Evolutionary conservation across 2,888 invertebrate species (phyloP).

Genomic region (Caradrina kadenii): DNA sequence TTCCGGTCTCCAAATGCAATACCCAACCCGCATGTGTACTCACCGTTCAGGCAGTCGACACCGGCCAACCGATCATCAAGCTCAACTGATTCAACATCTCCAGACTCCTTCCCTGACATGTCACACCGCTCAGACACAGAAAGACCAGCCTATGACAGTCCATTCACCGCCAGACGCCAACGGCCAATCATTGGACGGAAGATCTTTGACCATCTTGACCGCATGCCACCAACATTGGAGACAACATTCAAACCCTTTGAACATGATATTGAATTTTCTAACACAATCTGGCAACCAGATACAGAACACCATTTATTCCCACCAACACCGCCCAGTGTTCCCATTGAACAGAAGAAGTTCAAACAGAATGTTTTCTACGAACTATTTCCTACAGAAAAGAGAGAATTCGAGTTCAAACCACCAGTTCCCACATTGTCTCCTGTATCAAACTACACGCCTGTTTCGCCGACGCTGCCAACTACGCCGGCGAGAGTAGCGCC

Average conservation of each 20-base stretch:
- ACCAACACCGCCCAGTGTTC: conserved; percentile 66
- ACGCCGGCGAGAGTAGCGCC: conserved; percentile 16
- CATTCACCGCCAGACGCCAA: conserved; percentile 64
- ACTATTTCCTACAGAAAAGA: conserved; percentile 77
- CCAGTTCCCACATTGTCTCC: conserved; percentile 64
- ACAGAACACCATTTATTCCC: conserved; percentile 46
- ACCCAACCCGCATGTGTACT: conserved; percentile 36
- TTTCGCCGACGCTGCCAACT: conserved; percentile 32
- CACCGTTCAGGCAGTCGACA: conserved; percentile 69
- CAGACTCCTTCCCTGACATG: conserved; percentile 79
- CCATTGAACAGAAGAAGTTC: conserved; percentile 42
- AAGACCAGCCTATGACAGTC: conserved; percentile 57
- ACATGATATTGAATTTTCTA: conserved; percentile 40
- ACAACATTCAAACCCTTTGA: conserved; percentile 47
- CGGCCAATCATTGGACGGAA: conserved; percentile 82
- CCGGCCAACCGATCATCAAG: conserved; percentile 78
- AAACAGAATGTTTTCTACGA: conserved; percentile 70
- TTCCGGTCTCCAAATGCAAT: conserved; percentile 58
- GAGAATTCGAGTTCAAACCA: conserved; percentile 67
- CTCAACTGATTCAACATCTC: conserved; percentile 83
- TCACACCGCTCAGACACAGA: conserved; percentile 44
- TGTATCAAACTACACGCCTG: conserved; percentile 33
- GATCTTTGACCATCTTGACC: conserved; percentile 70
- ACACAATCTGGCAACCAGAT: conserved; percentile 57
- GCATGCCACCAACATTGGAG: conserved; percentile 45